Evolutionary conservation across 1,140 invertebrate species (phyloP).

Genomic region (Mercenaria mercenaria): DNA sequence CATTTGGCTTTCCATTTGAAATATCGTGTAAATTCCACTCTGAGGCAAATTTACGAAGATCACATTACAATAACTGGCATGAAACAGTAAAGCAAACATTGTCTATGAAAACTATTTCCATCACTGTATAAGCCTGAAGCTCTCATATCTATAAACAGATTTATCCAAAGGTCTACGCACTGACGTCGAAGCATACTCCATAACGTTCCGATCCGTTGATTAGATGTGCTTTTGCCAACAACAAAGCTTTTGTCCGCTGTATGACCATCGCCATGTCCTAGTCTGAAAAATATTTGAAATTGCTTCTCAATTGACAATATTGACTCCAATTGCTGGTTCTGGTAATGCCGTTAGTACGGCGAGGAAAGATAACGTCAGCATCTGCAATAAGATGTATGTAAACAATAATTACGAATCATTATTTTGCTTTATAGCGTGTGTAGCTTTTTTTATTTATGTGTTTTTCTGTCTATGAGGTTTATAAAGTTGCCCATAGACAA

Average conservation of each 20-base stretch:
- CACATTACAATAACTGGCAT: neutral
- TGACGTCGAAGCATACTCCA: constrained; percentile 66
- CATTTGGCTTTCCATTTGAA: neutral
- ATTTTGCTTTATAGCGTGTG: too few species aligned
- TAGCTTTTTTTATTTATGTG: too few species aligned
- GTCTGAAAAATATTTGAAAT: constrained; percentile 56
- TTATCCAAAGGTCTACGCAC: constrained; percentile 57
- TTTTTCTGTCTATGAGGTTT: too few species aligned
- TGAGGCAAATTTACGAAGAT: neutral
- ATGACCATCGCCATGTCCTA: neutral
- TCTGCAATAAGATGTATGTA: too few species aligned
- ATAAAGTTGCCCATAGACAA: too few species aligned
- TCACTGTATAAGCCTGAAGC: neutral
- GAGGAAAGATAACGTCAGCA: too few species aligned
- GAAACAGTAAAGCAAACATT: neutral
- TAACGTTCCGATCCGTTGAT: constrained; percentile 68
- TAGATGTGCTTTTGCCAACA: constrained; percentile 23
- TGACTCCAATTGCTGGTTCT: too few species aligned
- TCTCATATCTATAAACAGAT: constrained; percentile 52
- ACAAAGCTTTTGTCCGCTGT: constrained; percentile 27
- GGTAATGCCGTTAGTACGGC: too few species aligned
- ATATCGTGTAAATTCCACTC: neutral
- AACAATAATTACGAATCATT: too few species aligned
- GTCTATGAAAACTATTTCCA: neutral
- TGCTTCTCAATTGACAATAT: too few species aligned